These are phyloP conservation scores for Odontophorus gujanensis DNA, from an alignment of 2,113 vertebrate species.

Conservation along the genomic window DNA sequence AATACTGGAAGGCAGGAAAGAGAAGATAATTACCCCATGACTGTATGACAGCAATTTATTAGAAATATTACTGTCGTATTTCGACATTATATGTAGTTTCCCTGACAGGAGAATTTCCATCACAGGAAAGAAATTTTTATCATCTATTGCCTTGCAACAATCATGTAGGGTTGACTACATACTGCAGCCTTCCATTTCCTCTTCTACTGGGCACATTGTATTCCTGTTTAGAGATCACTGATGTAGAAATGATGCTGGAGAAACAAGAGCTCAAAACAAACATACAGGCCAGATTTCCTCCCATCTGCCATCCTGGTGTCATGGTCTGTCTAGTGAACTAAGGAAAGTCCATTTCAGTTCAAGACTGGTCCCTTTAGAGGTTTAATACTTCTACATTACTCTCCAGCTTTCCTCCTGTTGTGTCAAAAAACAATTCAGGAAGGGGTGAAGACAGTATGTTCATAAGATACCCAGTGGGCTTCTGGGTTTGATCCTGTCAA, in stretches of 20 bases:
- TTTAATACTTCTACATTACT: background rate
- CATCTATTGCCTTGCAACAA: background rate
- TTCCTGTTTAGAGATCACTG: background rate
- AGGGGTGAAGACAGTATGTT: background rate
- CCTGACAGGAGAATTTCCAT: background rate
- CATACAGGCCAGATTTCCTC: background rate
- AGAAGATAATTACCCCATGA: slow-evolving; percentile 24
- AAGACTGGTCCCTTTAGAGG: background rate
- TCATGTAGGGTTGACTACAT: background rate
- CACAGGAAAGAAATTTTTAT: background rate
- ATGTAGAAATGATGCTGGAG: background rate
- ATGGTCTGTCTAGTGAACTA: background rate
- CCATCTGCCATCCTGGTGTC: background rate
- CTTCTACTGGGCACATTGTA: background rate
- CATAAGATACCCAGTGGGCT: background rate
- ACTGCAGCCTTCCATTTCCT: background rate
- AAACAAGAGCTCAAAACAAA: background rate
- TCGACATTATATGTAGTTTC: background rate
- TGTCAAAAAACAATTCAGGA: background rate
- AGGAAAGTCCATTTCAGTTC: background rate
- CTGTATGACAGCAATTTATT: slow-evolving; percentile 11
- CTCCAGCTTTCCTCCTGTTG: background rate
- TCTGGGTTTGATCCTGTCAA: background rate
- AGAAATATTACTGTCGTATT: slow-evolving; percentile 11
- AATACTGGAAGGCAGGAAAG: background rate